Conservation (phyloP, 2,797 vertebrate genomes). For the Catharus ustulatus region DNA sequence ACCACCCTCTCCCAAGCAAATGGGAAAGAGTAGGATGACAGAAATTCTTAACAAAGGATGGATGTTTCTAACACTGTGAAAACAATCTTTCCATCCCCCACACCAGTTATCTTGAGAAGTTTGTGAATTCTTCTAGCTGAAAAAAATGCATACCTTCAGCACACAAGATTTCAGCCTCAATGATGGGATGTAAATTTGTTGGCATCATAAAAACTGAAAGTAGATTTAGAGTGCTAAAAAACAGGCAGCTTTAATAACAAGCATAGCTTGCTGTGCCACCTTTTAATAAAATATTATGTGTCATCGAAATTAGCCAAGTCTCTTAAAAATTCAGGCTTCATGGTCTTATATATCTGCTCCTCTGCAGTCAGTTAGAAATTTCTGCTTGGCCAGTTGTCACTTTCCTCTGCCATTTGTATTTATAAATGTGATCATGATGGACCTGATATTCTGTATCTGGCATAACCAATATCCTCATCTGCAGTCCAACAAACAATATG, state of each 20-base stretch:
- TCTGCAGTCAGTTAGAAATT: not conserved
- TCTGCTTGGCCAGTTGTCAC: slow-evolving; percentile 41
- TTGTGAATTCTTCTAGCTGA: not conserved
- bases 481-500: not conserved
- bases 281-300: slow-evolving; percentile 46
- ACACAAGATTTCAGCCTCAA: not conserved
- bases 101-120: not conserved
- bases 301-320: slow-evolving; percentile 28
- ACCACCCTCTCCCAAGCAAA: not conserved
- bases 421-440: not conserved
- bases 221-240: not conserved
- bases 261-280: not conserved
- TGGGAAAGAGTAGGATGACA: not conserved
- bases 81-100: not conserved
- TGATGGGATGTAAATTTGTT: not conserved
- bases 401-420: slow-evolving; percentile 9
- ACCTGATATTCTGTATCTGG: not conserved
- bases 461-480: not conserved
- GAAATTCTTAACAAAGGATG: slow-evolving; percentile 16
- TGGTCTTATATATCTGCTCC: slow-evolving; percentile 22
- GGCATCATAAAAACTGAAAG: not conserved
- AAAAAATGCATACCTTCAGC: not conserved
- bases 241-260: not conserved
- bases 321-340: slow-evolving; percentile 22
- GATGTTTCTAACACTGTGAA: slow-evolving; percentile 5